Evolutionary conservation across 2,888 invertebrate species (phyloP), one percentile per base, ranked within the genome.

Genomic region (Athalia circularis): DNA sequence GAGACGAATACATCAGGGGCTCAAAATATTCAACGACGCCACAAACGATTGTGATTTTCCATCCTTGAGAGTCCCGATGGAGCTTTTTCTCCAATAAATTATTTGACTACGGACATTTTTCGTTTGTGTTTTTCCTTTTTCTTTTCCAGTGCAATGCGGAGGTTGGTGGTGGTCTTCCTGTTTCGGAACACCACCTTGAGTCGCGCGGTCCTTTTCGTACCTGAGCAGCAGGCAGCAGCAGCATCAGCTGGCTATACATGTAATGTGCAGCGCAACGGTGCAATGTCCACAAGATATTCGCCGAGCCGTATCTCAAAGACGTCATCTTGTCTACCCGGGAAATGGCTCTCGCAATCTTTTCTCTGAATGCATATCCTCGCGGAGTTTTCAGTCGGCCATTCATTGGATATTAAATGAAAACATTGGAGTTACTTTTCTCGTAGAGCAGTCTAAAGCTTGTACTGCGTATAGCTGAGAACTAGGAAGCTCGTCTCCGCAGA

Each of bases 311-410:
- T 89, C 88, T 89, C 87, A 86, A 87, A 89, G 88, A 86, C 84
- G 85, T 87, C 86, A 89, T 89, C 88, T 83, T 84, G 84, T 86
- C 85, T 86, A 87, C 87, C 87, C 88, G 85, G 88, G 83, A 89
- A 89, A 88, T 89, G 89, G 87, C 88, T 87, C 86, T 87, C 88
- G 88, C 88, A 89, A 88, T 89, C 87, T 88, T 87, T 85, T 83
- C 83, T 84, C 64, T 86, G 86, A 86, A 87, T 86, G 83, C 83
- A 84, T 84, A 86, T 85, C 64, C 62, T 29, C 50, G 82, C 72
- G 80, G 72, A 67, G 62, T 29, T 29, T 29, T 29, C 29, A 29
- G 76, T 75, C 70, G 61, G 54, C 79, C 65, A 87, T 88, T 88
- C 87, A 88, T 79, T 78, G 80, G 87, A 88, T 89, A 89, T 89